phyloP scores from a whole-genome alignment of 2,888 invertebrate genomes.

The Cataglyphis albicans region DNA sequence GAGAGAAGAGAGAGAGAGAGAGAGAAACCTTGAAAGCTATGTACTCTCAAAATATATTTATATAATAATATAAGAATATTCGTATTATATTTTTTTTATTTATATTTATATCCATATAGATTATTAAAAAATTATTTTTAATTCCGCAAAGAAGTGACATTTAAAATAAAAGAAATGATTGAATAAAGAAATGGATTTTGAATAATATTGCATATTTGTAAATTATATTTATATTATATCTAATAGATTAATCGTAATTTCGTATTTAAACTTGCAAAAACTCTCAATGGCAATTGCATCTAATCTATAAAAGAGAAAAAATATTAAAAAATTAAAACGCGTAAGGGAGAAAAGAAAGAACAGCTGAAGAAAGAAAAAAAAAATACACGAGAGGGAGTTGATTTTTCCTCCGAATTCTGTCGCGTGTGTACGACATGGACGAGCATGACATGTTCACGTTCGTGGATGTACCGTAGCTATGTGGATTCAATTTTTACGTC shows the following conservation, averaged over 20 bases:
- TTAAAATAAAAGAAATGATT: background rate
- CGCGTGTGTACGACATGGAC: constrained; percentile 21
- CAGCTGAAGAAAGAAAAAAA: constrained; percentile 44
- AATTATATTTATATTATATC: background rate
- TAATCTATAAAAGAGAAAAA: constrained; percentile 58
- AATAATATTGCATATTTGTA: background rate
- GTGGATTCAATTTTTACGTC: constrained; percentile 74
- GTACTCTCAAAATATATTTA: background rate
- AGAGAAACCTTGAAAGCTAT: background rate
- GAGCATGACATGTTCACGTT: constrained; percentile 20
- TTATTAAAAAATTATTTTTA: constrained; percentile 16
- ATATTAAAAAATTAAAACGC: background rate
- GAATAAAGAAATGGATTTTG: background rate
- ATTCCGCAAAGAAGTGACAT: background rate
- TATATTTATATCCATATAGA: background rate
- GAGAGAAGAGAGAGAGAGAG: background rate
- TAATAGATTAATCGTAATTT: constrained; percentile 47
- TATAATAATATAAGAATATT: constrained; percentile 1
- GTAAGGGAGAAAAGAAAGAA: background rate
- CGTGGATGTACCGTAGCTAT: constrained; percentile 41
- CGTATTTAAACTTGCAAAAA: constrained; percentile 60
- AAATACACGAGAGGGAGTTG: background rate
- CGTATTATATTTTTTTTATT: background rate
- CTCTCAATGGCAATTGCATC: constrained; percentile 63
- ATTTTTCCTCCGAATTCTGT: constrained; percentile 28